Evolutionary conservation across 2,797 vertebrate species (phyloP), one percentile per base, ranked within the genome.

Genomic region (Cryptoblepharus egeriae): DNA sequence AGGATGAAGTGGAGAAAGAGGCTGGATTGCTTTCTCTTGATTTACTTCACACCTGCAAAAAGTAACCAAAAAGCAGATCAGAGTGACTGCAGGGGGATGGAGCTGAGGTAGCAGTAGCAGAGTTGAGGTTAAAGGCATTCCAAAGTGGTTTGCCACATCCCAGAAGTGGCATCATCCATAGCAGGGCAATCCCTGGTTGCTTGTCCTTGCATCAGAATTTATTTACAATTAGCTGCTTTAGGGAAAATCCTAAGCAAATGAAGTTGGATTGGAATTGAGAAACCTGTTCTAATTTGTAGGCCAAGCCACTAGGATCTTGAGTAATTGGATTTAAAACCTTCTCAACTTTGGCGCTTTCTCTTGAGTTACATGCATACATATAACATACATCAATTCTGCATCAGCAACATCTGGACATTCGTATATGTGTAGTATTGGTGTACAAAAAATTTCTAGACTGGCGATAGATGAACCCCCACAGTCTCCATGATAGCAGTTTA

Each of bases 401-500:
- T 28, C 58, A 24, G 2, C 45, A 42, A 52, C 30, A 78, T 73
- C 70, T 83, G 69, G 26, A 45, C 39, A 42, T 18, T 64, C 32
- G 20, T 39, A 49, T 72, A 5, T 39, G 9, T 72, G 45, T 15
- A 70, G 32, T 57, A 65, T 45, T 35, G 65, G 22, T 42, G 22
- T 73, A 37, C 37, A 22, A 13, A 60, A 75, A 83, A 32, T 64
- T 67, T 78, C 61, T 49, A 83, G 60, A 75, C 1, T 75, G 45
- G 63, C 72, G 61, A 65, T 73, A 58, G 61, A 78, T 65, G 63
- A 45, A n/a, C 39, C 28, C 28, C 7, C 28, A 72, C 20, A 42
- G 20, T 64, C 35, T 77, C 68, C 28, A 55, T 30, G 42, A 30
- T 10, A 82, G 58, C 39, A 77, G 57, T 72, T 77, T 64, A 77